Evolutionary conservation across 2,113 vertebrate genomes (phyloP), one percentile per base, ranked within the genome.

Genomic region (Engraulis encrasicolus): DNA sequence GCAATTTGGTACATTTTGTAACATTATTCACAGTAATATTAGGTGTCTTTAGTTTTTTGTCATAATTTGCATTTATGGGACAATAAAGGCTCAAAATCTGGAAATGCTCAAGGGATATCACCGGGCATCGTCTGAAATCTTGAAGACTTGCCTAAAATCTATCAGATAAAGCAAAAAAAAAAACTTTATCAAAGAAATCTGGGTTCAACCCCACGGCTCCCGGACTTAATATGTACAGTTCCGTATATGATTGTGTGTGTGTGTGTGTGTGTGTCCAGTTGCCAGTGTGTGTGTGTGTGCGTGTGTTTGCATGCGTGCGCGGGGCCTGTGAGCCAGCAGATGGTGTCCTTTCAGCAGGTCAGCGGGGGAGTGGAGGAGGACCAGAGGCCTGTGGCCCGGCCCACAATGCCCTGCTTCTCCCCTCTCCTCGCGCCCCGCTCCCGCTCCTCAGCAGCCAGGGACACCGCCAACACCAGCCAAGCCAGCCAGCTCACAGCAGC

Each of bases 291-390:
- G 40, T 9, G 58, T 11, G 0, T 78, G 37, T n/a, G n/a, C n/a
- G 84, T 83, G 81, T 80, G n/a, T 23, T 6, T n/a, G 20, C 38
- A 9, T 36, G 40, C 7, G 37, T 50, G 50, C 61, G 61, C 50
- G 81, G 61, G 91, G 94, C 80, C 0, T 91, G 92, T 91, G 94
- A 95, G 94, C 96, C 96, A 92, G 96, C 97, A 98, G 97, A 96
- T 96, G 97, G 97, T 96, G 97, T 96, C 93, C 96, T 96, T 94
- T 90, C 85, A 94, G 91, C 90, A 92, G 94, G 96, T 95, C 96
- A 95, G 95, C 81, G 0, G 96, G 95, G 94, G 95, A 89, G 91
- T 93, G 40, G 91, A 89, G 38, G 6, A 71, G 0, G 78, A 78
- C 66, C 66, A 36, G 66, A 12, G 87, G 77, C 82, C 74, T 84